A percentile compares a stretch with the other conserved stretches of the same genome.
phyloP scores from a whole-genome alignment of 2,113 vertebrate genomes.

The Acanthisitta chloris region DNA sequence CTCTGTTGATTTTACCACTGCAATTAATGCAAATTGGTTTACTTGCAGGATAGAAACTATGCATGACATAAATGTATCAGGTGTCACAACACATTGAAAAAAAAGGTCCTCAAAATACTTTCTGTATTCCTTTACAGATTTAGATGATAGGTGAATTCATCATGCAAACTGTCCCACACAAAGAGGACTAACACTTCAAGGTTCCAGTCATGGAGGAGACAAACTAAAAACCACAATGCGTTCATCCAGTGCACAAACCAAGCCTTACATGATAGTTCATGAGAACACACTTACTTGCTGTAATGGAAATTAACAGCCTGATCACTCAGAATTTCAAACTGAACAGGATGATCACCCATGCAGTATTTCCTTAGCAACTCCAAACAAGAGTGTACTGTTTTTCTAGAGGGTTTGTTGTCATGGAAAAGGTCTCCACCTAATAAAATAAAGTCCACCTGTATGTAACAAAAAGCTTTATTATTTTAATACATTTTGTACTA shows the following conservation, averaged over 20 bases:
- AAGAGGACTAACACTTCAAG: background rate
- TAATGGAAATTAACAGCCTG: constrained; percentile 93
- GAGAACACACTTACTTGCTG: constrained; percentile 84
- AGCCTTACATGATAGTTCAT: background rate
- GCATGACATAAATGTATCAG: background rate
- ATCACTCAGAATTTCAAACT: constrained; percentile 93
- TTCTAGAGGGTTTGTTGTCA: constrained; percentile 95
- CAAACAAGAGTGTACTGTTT: constrained; percentile 86
- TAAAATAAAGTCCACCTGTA: constrained; percentile 94
- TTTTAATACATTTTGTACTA: constrained; percentile 4
- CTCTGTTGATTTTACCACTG: background rate
- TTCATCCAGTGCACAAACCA: background rate
- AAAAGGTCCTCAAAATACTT: background rate
- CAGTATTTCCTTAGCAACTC: constrained; percentile 88
- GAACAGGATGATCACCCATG: constrained; percentile 93
- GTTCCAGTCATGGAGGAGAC: background rate
- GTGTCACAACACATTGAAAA: background rate
- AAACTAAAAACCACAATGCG: background rate
- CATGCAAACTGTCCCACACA: background rate
- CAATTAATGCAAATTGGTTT: background rate
- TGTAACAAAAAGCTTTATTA: constrained; percentile 54
- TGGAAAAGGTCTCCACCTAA: constrained; percentile 98
- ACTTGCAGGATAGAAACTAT: background rate
- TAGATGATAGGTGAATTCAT: background rate
- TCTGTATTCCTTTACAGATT: background rate